Evolutionary conservation across 2,113 vertebrate genomes (phyloP).

Genomic region (Aegypius monachus): DNA sequence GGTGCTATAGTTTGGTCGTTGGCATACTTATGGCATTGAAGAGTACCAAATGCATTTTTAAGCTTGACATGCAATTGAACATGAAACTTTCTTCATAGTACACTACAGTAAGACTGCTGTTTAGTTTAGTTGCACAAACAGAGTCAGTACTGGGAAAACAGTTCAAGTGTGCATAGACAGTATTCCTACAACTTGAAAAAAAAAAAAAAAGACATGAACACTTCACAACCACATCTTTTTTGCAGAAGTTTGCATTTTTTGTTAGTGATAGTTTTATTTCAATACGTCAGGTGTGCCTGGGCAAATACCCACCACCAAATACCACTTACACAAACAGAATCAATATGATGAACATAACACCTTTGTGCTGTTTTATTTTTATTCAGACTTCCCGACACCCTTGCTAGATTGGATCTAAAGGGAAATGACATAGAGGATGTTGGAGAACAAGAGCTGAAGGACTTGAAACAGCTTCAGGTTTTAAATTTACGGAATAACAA

Average conservation of each 20-base stretch:
- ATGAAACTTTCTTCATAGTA: background rate
- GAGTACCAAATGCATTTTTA: background rate
- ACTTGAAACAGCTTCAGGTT: constrained; percentile 80
- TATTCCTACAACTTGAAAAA: background rate
- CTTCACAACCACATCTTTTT: background rate
- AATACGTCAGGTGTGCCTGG: background rate
- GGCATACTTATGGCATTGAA: background rate
- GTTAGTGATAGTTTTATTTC: background rate
- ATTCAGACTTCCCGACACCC: constrained; percentile 76
- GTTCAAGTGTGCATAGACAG: background rate
- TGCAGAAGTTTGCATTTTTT: background rate
- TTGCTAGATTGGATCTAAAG: constrained; percentile 82
- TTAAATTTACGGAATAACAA: constrained; percentile 82
- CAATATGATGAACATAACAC: background rate
- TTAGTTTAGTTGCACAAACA: background rate
- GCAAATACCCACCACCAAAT: background rate
- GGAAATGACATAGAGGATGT: constrained; percentile 75
- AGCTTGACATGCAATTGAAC: background rate
- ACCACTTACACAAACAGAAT: background rate
- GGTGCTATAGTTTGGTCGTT: background rate
- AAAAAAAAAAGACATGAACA: background rate
- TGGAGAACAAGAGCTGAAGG: constrained; percentile 70
- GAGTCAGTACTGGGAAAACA: background rate
- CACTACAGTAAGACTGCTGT: background rate
- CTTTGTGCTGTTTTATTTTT: background rate